Percentiles rank a stretch among this genome's conserved stretches.
These are phyloP conservation scores for Acestrorhynchus altus DNA, from an alignment of 2,797 vertebrate species.

Conservation along the genomic window DNA sequence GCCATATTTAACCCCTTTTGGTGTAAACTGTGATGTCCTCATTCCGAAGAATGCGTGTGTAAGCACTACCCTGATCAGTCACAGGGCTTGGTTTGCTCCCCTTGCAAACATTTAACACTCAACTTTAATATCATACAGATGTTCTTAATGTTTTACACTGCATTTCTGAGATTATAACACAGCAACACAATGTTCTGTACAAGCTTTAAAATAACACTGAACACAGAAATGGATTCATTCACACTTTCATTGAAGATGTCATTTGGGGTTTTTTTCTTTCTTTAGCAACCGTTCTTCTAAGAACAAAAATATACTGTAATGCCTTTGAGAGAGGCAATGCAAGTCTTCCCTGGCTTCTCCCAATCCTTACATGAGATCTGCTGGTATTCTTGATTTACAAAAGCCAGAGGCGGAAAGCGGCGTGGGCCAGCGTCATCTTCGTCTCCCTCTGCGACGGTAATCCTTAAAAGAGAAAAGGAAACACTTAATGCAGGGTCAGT, in stretches of 20 bases:
- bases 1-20: too few species aligned
- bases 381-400: constrained; percentile 34
- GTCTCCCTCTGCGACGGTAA: constrained; percentile 50
- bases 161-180: too few species aligned
- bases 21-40: too few species aligned
- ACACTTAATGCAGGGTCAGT: constrained; percentile 58
- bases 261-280: neutral
- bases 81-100: too few species aligned
- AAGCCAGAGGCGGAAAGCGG: constrained; percentile 35
- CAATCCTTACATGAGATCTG: constrained; percentile 15
- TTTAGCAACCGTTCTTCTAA: neutral
- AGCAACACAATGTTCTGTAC: too few species aligned
- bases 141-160: too few species aligned
- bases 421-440: constrained; percentile 32
- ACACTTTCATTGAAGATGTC: neutral
- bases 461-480: constrained; percentile 60
- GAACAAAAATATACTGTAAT: constrained; percentile 7
- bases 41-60: too few species aligned
- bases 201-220: neutral
- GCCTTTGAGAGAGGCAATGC: constrained; percentile 12
- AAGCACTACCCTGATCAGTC: too few species aligned
- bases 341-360: constrained; percentile 11
- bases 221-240: neutral
- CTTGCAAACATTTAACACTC: too few species aligned
- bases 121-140: too few species aligned